phyloP scores from a whole-genome alignment of 2,797 vertebrate genomes.

The Gadopsis bispinosus region DNA sequence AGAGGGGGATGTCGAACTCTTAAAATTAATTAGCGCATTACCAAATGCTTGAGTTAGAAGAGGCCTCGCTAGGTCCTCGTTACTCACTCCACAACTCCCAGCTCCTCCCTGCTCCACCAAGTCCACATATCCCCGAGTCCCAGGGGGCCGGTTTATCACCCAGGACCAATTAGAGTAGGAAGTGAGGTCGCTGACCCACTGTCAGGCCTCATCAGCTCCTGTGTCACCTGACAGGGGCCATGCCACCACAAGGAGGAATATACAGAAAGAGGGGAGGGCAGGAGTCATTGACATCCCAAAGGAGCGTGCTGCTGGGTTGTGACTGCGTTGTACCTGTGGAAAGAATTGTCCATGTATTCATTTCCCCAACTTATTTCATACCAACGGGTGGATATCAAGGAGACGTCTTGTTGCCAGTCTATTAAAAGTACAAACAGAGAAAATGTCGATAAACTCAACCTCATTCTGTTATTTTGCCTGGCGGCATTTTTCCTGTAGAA shows the following conservation, averaged over 20 bases:
- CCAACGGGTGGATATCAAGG: not conserved
- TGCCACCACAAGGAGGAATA: slow-evolving; percentile 55
- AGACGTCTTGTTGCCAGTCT: slow-evolving; percentile 12
- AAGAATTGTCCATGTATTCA: not conserved
- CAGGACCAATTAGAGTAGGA: slow-evolving; percentile 79
- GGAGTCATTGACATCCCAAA: slow-evolving; percentile 16
- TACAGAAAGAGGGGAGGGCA: slow-evolving; percentile 1
- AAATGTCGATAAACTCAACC: not conserved
- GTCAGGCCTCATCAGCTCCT: slow-evolving; percentile 80
- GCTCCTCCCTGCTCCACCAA: slow-evolving; percentile 49
- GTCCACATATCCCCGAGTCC: slow-evolving; percentile 50
- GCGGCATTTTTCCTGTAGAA: not conserved
- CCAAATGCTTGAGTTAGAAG: slow-evolving; percentile 70
- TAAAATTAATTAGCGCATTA: slow-evolving; percentile 84
- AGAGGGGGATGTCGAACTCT: slow-evolving; percentile 73
- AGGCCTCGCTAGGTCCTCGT: slow-evolving; percentile 56
- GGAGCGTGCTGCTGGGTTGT: not conserved
- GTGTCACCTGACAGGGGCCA: slow-evolving; percentile 78
- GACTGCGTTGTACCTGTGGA: slow-evolving; percentile 22
- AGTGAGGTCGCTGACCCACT: slow-evolving; percentile 79
- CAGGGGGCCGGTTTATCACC: slow-evolving; percentile 76
- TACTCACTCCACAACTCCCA: slow-evolving; percentile 45
- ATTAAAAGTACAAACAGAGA: slow-evolving; percentile 24
- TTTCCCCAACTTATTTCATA: not conserved
- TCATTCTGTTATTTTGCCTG: slow-evolving; percentile 1